These are phyloP conservation scores for Hanleya hanleyi DNA, from an alignment of 2,888 invertebrate genomes.

Conservation along the genomic window DNA sequence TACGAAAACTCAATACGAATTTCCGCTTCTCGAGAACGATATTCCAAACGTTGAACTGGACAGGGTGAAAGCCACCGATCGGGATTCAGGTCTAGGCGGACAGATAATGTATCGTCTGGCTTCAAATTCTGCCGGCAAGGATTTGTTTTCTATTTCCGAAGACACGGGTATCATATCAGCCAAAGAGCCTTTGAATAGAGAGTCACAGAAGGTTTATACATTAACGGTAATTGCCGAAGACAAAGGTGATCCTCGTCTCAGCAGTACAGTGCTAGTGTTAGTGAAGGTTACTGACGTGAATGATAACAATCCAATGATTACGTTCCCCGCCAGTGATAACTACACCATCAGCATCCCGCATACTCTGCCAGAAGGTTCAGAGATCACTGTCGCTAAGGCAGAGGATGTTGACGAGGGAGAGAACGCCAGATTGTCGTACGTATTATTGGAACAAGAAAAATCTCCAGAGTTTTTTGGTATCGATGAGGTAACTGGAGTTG, in stretches of 20 bases:
- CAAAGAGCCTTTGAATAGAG: background rate
- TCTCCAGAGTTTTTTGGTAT: constrained; percentile 68
- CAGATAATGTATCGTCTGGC: background rate
- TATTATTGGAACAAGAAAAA: constrained; percentile 52
- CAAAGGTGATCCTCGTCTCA: background rate
- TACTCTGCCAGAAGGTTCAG: constrained; percentile 28
- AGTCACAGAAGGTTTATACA: background rate
- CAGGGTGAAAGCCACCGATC: background rate
- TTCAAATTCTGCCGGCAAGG: background rate
- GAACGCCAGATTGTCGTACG: constrained; percentile 45
- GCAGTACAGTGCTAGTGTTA: constrained; percentile 21
- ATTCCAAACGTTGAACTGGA: background rate
- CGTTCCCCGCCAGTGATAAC: constrained; percentile 34
- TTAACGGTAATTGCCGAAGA: background rate
- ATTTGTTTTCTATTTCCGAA: background rate
- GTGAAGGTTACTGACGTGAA: constrained; percentile 41
- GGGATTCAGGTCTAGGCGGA: background rate
- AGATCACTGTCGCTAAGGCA: constrained; percentile 35
- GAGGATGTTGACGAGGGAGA: constrained; percentile 37
- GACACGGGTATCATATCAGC: background rate
- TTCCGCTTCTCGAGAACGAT: constrained; percentile 9
- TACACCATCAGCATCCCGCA: constrained; percentile 32
- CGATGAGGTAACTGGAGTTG: constrained; percentile 65
- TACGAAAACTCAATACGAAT: background rate
- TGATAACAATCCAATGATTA: constrained; percentile 42